Evolutionary conservation across 2,113 vertebrate species (phyloP), one percentile per base, ranked within the genome.

Genomic region (Macrotus californicus): DNA sequence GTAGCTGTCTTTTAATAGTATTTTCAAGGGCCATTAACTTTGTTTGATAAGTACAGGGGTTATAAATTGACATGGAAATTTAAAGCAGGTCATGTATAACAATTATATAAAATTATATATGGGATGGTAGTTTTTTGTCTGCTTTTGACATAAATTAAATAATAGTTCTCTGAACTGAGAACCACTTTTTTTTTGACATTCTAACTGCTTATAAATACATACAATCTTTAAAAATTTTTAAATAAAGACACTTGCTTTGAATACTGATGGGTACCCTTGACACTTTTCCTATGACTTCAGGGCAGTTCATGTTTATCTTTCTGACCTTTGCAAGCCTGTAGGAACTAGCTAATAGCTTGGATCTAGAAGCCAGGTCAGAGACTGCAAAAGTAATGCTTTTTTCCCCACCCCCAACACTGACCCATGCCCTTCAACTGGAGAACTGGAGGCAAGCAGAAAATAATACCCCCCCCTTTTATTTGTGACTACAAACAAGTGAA

Each of bases 151-250:
- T 98, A 98, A 97, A 97, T 96, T 98, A 98, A 98, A 97, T 98
- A 98, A 97, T 97, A 99, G 98, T 99, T 99, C 98, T 99, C 99
- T 98, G 99, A 98, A 98, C 96, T 99, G 98, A 99, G 99, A 99
- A 99, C 98, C 98, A 99, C 98, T 99, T 98, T 99, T 99, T 99
- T 99, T 98, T 99, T 97, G 98, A 99, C 98, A 99, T 99, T 99
- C 96, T 99, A 98, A 99, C 99, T 99, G 99, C 99, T 99, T 99
- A 98, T 98, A 98, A 99, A 98, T 99, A 99, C 99, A 99, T 98
- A 98, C 95, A 75, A 0, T 29, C 41, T 90, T 70, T 3, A 26
- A 61, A 64, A 29, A n/a, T 0, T 54, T 91, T 70, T 41, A 93
- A 77, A 26, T 67, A 31, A 64, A 89, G 76, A 50, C 15, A 50